phyloP scores from a whole-genome alignment of 2,888 invertebrate genomes.

The Crepidodera aurea region DNA sequence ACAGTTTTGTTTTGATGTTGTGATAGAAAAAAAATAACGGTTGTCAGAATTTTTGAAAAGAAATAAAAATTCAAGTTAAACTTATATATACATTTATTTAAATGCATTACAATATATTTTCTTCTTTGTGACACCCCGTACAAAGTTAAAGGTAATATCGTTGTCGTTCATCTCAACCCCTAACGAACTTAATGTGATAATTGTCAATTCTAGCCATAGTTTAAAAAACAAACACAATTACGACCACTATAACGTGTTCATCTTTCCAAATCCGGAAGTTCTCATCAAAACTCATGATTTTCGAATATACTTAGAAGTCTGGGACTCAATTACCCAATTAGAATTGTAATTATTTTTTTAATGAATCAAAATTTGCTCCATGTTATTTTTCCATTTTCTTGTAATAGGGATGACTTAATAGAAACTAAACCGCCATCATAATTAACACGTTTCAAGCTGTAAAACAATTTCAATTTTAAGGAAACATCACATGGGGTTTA shows the following conservation, averaged over 20 bases:
- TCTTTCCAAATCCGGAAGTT: conserved; percentile 18
- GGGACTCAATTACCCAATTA: conserved; percentile 16
- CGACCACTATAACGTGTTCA: conserved; percentile 9
- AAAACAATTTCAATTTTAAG: no score
- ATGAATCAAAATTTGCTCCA: conserved; percentile 13
- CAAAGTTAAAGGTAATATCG: neutral
- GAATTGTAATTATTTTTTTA: conserved; percentile 16
- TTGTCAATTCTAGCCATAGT: conserved; percentile 8
- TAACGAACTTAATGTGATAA: conserved; percentile 13
- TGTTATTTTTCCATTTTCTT: neutral
- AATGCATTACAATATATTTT: no score
- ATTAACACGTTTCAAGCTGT: neutral
- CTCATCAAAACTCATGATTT: conserved; percentile 19
- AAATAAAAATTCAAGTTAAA: no score
- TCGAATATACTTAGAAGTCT: conserved; percentile 20
- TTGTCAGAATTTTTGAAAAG: no score
- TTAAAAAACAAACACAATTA: conserved; percentile 16
- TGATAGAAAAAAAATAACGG: no score
- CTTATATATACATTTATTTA: no score
- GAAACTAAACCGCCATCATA: no score
- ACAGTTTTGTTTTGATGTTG: no score
- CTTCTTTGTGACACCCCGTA: conserved; percentile 1
- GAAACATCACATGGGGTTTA: no score
- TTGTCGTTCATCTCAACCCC: conserved; percentile 4
- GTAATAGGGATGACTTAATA: neutral